These are phyloP conservation scores for Theonella swinhoei DNA, from an alignment of 37 sponge, comb jelly and placozoan species.

Conservation along the genomic window DNA sequence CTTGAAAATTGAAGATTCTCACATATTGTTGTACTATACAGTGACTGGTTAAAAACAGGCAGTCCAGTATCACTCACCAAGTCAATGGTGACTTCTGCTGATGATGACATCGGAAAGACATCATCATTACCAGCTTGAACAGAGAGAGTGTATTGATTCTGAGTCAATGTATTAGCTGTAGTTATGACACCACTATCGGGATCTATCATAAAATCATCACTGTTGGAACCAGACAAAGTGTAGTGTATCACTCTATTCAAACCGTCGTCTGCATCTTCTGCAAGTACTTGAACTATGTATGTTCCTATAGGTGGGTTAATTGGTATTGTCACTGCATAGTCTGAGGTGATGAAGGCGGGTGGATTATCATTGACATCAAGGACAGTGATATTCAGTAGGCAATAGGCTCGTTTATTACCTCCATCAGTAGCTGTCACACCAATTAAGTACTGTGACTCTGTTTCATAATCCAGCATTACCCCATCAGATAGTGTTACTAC, in stretches of 20 bases:
- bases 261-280: constrained; percentile 51
- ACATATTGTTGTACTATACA: constrained; percentile 40
- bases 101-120: neutral
- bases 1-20: constrained; percentile 25
- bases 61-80: neutral
- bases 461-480: constrained; percentile 18
- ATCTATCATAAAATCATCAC: constrained; percentile 41
- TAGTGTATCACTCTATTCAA: constrained; percentile 33
- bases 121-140: constrained; percentile 44
- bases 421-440: constrained; percentile 67
- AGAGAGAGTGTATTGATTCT: constrained; percentile 6
- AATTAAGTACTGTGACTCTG: neutral
- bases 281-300: constrained; percentile 39
- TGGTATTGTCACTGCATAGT: constrained; percentile 11
- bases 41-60: constrained; percentile 44
- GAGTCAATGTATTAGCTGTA: neutral
- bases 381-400: constrained; percentile 51
- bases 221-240: neutral
- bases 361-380: constrained; percentile 72
- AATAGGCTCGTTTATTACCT: constrained; percentile 56
- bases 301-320: neutral
- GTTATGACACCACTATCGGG: constrained; percentile 41
- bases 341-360: constrained; percentile 25
- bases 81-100: constrained; percentile 25
- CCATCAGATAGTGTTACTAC: constrained; percentile 7